phyloP scores from a whole-genome alignment of 2,797 vertebrate species.

The Cheirogaleus major region DNA sequence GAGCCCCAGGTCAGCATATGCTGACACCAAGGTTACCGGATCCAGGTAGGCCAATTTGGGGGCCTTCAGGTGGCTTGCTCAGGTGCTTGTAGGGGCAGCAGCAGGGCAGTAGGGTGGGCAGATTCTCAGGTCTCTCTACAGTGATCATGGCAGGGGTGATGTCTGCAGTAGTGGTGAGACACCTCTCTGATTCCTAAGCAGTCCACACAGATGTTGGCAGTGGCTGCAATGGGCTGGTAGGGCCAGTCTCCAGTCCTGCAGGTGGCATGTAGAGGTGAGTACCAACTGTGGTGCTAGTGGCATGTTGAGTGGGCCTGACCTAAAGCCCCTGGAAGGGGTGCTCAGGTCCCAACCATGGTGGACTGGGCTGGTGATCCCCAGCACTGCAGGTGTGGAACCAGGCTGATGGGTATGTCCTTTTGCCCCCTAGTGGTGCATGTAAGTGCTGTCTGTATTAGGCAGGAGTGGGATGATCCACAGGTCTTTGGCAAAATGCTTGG shows the following conservation, averaged over 20 bases:
- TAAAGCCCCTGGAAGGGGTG: neutral
- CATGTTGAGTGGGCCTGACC: neutral
- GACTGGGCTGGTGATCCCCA: neutral
- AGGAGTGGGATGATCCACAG: no score
- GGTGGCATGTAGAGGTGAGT: neutral
- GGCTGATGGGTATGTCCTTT: neutral
- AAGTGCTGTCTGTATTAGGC: neutral
- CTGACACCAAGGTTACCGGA: neutral
- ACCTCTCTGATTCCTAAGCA: neutral
- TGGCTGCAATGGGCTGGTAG: neutral
- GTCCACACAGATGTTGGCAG: neutral
- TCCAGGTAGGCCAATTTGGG: neutral
- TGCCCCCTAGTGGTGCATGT: neutral
- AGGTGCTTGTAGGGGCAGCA: neutral
- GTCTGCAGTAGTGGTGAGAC: neutral
- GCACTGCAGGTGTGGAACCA: neutral
- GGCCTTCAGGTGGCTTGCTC: no score
- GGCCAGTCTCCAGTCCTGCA: neutral
- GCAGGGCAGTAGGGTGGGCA: neutral
- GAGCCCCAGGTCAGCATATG: neutral
- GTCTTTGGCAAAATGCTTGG: neutral
- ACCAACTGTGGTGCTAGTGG: neutral
- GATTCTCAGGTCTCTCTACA: neutral
- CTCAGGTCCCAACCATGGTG: neutral
- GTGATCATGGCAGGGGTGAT: neutral